Evolutionary conservation across 2,888 invertebrate genomes (phyloP).

Genomic region (Aphidoletes aphidimyza): DNA sequence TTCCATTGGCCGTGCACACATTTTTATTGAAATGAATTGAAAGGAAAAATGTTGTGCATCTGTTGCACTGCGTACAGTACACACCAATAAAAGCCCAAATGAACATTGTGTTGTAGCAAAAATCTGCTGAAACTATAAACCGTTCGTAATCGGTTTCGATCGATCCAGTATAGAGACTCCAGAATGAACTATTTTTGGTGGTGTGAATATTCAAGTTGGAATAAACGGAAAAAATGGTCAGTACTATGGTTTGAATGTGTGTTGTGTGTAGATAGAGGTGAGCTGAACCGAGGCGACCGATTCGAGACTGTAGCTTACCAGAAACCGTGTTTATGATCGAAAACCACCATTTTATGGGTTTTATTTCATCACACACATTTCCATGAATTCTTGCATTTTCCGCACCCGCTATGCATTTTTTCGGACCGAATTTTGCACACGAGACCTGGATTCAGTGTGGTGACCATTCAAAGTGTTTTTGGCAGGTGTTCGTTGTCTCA

Average conservation of each 20-base stretch:
- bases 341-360: constrained; percentile 35
- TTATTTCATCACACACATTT: constrained; percentile 31
- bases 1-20: background rate
- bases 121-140: constrained; percentile 43
- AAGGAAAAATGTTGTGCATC: background rate
- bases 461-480: constrained; percentile 1
- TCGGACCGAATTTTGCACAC: background rate
- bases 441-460: background rate
- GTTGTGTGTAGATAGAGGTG: no score
- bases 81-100: background rate
- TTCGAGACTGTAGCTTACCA: no score
- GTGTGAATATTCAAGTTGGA: background rate
- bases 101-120: background rate
- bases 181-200: background rate
- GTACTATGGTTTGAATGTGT: background rate
- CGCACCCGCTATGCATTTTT: background rate
- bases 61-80: constrained; percentile 11
- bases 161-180: no score
- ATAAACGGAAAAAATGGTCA: background rate
- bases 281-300: no score
- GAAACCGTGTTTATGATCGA: constrained; percentile 21
- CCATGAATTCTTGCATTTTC: background rate
- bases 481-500: constrained; percentile 5
- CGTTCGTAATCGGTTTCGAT: constrained; percentile 44
- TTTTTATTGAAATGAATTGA: background rate